Conservation (phyloP, 2,113 vertebrate genomes). For the Nibea albiflora region DNA sequence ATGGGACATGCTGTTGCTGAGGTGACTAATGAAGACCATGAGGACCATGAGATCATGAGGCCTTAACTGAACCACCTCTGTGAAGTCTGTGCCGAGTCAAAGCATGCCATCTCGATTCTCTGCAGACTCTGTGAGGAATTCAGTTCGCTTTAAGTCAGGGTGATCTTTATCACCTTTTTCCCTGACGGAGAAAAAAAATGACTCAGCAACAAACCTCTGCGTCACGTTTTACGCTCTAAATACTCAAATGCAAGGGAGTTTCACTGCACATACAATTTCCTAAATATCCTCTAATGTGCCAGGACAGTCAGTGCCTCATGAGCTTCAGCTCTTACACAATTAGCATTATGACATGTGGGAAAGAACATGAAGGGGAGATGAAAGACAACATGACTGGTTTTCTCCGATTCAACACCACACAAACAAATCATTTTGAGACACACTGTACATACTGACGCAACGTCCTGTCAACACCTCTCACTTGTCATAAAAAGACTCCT, state of each 20-base stretch:
- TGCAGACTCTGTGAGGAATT: conserved; percentile 16
- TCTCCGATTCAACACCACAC: conserved; percentile 24
- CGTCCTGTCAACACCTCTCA: not conserved
- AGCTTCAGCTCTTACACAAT: conserved; percentile 41
- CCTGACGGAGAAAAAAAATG: not conserved
- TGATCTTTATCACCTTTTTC: conserved; percentile 5
- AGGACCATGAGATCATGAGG: conserved; percentile 48
- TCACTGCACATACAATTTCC: not conserved
- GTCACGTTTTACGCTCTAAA: conserved; percentile 20
- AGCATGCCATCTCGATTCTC: not conserved
- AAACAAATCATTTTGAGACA: not conserved
- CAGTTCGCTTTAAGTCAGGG: conserved; percentile 3
- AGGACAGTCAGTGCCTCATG: conserved; percentile 45
- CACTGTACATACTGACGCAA: not conserved
- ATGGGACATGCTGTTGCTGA: conserved; percentile 51
- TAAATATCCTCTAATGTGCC: not conserved
- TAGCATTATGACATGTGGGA: conserved; percentile 13
- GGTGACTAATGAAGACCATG: conserved; percentile 52
- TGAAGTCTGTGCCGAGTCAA: conserved; percentile 15
- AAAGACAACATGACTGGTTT: conserved; percentile 15
- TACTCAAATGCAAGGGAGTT: conserved; percentile 9
- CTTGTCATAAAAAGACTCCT: too few species aligned
- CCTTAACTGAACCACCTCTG: conserved; percentile 18
- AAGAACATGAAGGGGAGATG: conserved; percentile 40
- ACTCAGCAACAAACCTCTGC: conserved; percentile 22